Base-by-base conservation (phyloP, 2,888 invertebrate genomes). In the Selenia dentaria region DNA sequence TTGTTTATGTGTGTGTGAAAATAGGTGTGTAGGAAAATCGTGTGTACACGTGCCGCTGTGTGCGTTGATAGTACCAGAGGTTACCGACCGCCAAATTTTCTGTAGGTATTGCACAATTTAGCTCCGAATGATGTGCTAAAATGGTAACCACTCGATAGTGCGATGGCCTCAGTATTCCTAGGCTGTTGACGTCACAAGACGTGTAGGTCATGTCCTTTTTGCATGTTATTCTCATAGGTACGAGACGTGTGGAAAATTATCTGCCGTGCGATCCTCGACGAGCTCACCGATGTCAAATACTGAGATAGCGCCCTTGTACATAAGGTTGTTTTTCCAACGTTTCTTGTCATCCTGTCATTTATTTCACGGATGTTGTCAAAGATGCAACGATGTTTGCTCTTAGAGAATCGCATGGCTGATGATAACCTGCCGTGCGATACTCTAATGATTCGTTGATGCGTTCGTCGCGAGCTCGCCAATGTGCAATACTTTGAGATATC, bases 31-130 rank as follows among this genome's bases (percentile, higher is more conserved):
- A 62, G 51, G 48, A 57, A 65, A 48, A 57, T 59, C 57, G 64
- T 68, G 58, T 64, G 69, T 74, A 71, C 63, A 67, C 64, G 51
- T 45, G 54, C 26, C 20, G 11, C 0, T 57, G 55, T 53, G 60
- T 70, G 71, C 51, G 74, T 69, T 51, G 51, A 64, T 59, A 59
- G 59, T 70, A 58, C 34, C 31, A 14, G 24, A 62, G 78, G 64
- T 70, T 69, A 62, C 44, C 60, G 70, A 75, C 73, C 78, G 63
- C 59, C 67, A 55, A 74, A 76, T 69, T 74, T 77, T 77, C 68
- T 74, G 74, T 61, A 67, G 59, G 59, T 68, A 73, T 78, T 78
- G 77, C 75, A 74, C 75, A 76, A 75, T 64, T 67, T 53, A 58
- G 62, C 43, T 54, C 46, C 49, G 51, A 39, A 12, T 44, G 35